Evolutionary conservation across 2,888 invertebrate genomes (phyloP).

Genomic region (Drosophila parthenogenetica): DNA sequence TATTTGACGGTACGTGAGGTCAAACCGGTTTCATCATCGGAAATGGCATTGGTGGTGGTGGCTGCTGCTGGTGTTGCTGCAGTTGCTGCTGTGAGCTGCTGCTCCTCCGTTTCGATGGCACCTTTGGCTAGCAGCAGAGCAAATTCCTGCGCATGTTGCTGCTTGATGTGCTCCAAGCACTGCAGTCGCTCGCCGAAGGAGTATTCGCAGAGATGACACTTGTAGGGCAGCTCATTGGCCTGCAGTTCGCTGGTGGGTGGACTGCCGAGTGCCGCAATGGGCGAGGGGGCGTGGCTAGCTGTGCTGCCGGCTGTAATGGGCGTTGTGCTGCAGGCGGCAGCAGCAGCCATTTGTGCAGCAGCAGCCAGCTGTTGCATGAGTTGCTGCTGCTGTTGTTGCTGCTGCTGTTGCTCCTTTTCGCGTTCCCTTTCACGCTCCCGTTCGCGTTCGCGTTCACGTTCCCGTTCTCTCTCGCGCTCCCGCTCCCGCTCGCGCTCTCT

Average conservation of each 20-base stretch:
- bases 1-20: constrained; percentile 87
- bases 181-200: constrained; percentile 92
- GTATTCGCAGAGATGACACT: constrained; percentile 96
- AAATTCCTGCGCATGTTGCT: constrained; percentile 91
- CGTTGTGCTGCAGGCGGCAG: constrained; percentile 85
- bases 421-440: neutral
- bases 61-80: neutral
- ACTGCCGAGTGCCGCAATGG: neutral
- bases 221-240: constrained; percentile 90
- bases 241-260: constrained; percentile 15
- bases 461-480: constrained; percentile 42
- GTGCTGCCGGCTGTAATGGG: constrained; percentile 75
- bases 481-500: constrained; percentile 54
- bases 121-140: constrained; percentile 93
- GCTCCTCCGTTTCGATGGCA: constrained; percentile 86
- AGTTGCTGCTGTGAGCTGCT: constrained; percentile 11
- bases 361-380: constrained; percentile 83
- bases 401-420: constrained; percentile 25
- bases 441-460: constrained; percentile 73
- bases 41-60: constrained; percentile 14
- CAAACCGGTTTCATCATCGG: constrained; percentile 85
- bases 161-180: constrained; percentile 92
- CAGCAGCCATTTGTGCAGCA: constrained; percentile 85
- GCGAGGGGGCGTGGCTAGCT: constrained; percentile 13
- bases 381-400: constrained; percentile 34